phyloP scores from a whole-genome alignment of 1,140 invertebrate genomes.

The Drosophila baimaii region DNA sequence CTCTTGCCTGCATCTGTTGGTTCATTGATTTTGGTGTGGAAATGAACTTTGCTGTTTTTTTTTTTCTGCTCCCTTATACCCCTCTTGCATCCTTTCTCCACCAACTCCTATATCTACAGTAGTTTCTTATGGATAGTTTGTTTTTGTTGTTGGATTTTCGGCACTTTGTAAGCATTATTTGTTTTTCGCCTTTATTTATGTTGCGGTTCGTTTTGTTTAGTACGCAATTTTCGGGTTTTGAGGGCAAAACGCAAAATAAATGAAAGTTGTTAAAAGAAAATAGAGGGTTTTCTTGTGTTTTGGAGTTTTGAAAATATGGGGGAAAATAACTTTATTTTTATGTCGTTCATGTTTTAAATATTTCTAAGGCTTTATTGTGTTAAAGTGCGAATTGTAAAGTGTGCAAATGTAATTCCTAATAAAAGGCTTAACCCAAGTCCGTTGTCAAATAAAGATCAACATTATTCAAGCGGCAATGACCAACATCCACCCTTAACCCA shows the following conservation, averaged over 20 bases:
- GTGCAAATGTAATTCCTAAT: constrained; percentile 3
- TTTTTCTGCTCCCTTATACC: constrained; percentile 24
- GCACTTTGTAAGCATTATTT: constrained; percentile 80
- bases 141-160: constrained; percentile 58
- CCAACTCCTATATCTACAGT: constrained; percentile 9
- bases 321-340: not conserved
- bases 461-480: constrained; percentile 16
- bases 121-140: constrained; percentile 22
- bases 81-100: constrained; percentile 12
- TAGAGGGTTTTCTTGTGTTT: not conserved
- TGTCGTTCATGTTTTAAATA: not conserved
- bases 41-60: constrained; percentile 75
- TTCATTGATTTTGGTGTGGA: constrained; percentile 81
- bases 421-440: constrained; percentile 9
- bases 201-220: constrained; percentile 68
- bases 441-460: constrained; percentile 31
- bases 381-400: not conserved
- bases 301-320: not conserved
- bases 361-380: not conserved
- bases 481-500: constrained; percentile 9
- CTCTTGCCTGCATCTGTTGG: constrained; percentile 61
- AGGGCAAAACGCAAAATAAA: constrained; percentile 30
- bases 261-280: constrained; percentile 29
- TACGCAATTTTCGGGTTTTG: constrained; percentile 61
- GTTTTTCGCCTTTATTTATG: constrained; percentile 77